These are phyloP conservation scores for Leucophora obtusa DNA, from an alignment of 2,888 invertebrate genomes.

Conservation along the genomic window DNA sequence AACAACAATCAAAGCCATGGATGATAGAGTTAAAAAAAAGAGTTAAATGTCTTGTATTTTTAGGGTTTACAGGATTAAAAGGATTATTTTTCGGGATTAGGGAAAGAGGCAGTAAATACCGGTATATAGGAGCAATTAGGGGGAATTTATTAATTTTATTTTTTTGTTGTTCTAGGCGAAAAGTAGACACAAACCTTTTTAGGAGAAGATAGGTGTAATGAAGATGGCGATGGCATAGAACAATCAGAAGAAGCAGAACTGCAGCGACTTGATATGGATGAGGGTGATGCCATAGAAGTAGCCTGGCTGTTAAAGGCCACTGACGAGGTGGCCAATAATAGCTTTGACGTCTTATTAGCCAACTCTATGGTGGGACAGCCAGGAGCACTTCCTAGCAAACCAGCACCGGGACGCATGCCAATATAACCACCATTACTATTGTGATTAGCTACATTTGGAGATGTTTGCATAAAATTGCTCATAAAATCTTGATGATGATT, in stretches of 20 bases:
- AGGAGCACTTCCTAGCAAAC: slow-evolving; percentile 65
- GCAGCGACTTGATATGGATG: slow-evolving; percentile 73
- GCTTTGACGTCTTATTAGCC: slow-evolving; percentile 58
- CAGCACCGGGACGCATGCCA: slow-evolving; percentile 60
- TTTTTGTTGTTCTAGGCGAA: slow-evolving; percentile 53
- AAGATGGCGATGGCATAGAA: slow-evolving; percentile 79
- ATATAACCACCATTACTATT: slow-evolving; percentile 39
- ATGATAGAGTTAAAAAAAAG: slow-evolving; percentile 25
- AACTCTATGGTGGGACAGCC: slow-evolving; percentile 65
- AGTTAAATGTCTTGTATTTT: slow-evolving; percentile 13
- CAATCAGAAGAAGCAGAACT: slow-evolving; percentile 79
- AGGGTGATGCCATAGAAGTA: slow-evolving; percentile 70
- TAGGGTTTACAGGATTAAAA: not conserved
- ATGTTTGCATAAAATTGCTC: slow-evolving; percentile 22
- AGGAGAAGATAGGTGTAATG: slow-evolving; percentile 79
- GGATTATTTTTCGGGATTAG: not conserved
- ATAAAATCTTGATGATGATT: slow-evolving; percentile 16
- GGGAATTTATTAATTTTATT: slow-evolving; percentile 30
- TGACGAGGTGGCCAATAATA: slow-evolving; percentile 54
- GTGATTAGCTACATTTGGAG: not conserved
- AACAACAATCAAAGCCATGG: slow-evolving; percentile 51
- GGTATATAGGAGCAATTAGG: slow-evolving; percentile 6
- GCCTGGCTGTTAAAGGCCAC: slow-evolving; percentile 63
- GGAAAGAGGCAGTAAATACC: no score
- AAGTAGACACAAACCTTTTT: slow-evolving; percentile 78